Evolutionary conservation across 2,888 invertebrate genomes (phyloP).

Genomic region (Stenurella melanura): DNA sequence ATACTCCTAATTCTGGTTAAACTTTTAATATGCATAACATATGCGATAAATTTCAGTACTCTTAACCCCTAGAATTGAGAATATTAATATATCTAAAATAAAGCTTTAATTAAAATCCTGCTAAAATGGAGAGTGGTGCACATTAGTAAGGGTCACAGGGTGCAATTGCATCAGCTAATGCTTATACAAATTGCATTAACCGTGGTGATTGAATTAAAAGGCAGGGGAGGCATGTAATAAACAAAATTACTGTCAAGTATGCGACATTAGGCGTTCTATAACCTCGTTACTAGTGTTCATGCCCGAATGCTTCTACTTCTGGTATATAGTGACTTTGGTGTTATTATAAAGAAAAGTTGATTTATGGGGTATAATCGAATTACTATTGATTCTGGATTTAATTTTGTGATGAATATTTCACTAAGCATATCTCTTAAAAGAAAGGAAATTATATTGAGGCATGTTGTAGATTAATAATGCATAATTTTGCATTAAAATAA

Average conservation of each 20-base stretch:
- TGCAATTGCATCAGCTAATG: slow-evolving; percentile 51
- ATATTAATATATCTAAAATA: slow-evolving; percentile 17
- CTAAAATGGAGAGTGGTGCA: not conserved
- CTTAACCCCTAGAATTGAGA: not conserved
- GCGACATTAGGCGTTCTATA: slow-evolving; percentile 67
- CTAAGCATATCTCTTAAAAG: not conserved
- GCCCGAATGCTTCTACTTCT: slow-evolving; percentile 62
- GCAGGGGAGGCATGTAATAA: slow-evolving; percentile 65
- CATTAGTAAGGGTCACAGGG: slow-evolving; percentile 35
- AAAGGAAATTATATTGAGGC: too few relatives aligned
- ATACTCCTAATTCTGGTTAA: too few relatives aligned
- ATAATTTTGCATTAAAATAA: not conserved
- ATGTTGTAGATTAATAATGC: not conserved
- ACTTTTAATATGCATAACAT: too few relatives aligned
- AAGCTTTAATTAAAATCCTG: slow-evolving; percentile 28
- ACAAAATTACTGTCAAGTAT: slow-evolving; percentile 72
- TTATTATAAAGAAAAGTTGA: slow-evolving; percentile 46
- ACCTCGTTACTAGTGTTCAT: slow-evolving; percentile 63
- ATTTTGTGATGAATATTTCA: slow-evolving; percentile 38
- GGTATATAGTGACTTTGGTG: slow-evolving; percentile 24
- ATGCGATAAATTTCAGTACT: too few relatives aligned
- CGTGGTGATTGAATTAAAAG: slow-evolving; percentile 66
- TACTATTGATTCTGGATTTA: slow-evolving; percentile 47
- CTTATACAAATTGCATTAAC: slow-evolving; percentile 64
- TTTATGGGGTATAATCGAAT: slow-evolving; percentile 50